Base-by-base conservation (phyloP, 2,888 invertebrate genomes). In the Ichneumoninae sp. region DNA sequence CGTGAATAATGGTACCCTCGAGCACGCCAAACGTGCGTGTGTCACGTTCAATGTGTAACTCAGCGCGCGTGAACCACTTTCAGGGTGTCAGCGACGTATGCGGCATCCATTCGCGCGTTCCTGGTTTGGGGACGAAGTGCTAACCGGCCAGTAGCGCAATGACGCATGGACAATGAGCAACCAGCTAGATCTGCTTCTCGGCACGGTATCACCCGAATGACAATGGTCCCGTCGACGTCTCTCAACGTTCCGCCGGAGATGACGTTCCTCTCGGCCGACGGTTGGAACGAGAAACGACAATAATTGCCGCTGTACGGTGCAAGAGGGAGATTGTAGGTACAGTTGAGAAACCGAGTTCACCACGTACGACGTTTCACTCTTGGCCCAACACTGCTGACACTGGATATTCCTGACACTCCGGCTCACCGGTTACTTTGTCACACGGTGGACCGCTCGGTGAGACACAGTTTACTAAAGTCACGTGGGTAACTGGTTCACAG, bases 131-230 rank as follows among this genome's bases (percentile, higher is more conserved):
- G 57, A 66, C 71, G 66, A 82, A 54, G 70, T 66, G 81, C 71
- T 77, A 82, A 77, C 47, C 70, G 47, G 71, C 44, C 57, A 77
- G 65, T 70, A 40, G 68, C 57, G 68, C 73, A 22, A 73, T 52
- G 71, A 68, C 50, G 57, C 33, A 26, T 60, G 60, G 76, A 81
- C 81, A 81, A 81, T 77, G 83, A 84, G 70, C 44, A 60, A 40
- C 73, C 63, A 30, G 30, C 63, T 6, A 63, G 44, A 36, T 57
- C 40, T 19, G 54, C 71, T 71, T 16, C 60, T 65, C 65, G 3
- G 44, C 57, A 44, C 8, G 63, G 63, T 47, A 74, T 63, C 68
- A 81, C 81, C 47, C 33, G 52, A 68, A 73, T 50, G 71, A 84
- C 77, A 81, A 84, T 77, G 50, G 22, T 36, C 73, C 52, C 73